These are phyloP conservation scores for Mormyrus hasselquistii DNA, from an alignment of 2,797 vertebrate species.

Conservation along the genomic window DNA sequence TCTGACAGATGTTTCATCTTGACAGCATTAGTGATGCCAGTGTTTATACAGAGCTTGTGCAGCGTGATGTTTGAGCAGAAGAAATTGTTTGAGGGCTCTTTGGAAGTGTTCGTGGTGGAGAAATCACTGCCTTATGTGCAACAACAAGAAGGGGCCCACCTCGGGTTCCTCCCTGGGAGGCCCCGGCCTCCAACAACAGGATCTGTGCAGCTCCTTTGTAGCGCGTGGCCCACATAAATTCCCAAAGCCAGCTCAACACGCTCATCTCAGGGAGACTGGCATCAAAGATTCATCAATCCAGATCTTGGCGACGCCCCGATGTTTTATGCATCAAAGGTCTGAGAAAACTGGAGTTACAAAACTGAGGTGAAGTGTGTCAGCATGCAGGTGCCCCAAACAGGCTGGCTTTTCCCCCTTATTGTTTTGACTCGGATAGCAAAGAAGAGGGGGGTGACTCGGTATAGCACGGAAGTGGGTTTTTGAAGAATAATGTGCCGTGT, in stretches of 20 bases:
- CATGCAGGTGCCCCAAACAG: background rate
- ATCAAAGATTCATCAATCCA: conserved; percentile 23
- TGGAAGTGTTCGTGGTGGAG: conserved; percentile 15
- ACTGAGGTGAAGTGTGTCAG: conserved; percentile 14
- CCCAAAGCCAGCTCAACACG: background rate
- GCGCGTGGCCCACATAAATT: conserved; percentile 10
- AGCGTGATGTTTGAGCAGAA: conserved; percentile 13
- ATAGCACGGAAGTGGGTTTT: background rate
- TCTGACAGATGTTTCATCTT: conserved; percentile 23
- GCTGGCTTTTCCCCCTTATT: background rate
- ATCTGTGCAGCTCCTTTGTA: conserved; percentile 11
- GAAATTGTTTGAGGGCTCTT: conserved; percentile 3
- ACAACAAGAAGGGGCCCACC: conserved; percentile 9
- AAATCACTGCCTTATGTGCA: background rate
- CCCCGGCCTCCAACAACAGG: background rate
- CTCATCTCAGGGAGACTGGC: background rate
- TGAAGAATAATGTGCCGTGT: background rate
- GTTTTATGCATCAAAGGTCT: conserved; percentile 25
- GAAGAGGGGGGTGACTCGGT: background rate
- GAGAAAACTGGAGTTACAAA: background rate
- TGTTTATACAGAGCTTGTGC: conserved; percentile 13
- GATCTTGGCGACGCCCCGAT: conserved; percentile 9
- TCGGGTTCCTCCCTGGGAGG: background rate
- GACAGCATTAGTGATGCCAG: conserved; percentile 20
- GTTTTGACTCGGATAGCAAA: background rate